Conservation (phyloP, 2,113 vertebrate genomes). For the Barnardius zonarius region DNA sequence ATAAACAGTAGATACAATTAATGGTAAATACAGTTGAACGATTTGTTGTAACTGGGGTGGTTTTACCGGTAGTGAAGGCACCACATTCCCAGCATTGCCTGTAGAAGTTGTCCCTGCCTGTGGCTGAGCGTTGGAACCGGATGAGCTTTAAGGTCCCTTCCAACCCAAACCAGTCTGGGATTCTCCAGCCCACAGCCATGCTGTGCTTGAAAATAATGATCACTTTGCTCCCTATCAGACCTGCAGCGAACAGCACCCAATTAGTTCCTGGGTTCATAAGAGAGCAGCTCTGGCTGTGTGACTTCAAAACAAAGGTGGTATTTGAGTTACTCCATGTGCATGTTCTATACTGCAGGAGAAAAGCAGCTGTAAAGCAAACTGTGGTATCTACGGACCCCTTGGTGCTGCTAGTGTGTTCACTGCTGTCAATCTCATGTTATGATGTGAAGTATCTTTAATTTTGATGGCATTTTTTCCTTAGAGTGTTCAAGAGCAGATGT, state of each 20-base stretch:
- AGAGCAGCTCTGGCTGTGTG: background rate
- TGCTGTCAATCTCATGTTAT: rapidly evolving
- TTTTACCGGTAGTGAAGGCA: background rate
- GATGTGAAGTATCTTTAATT: background rate
- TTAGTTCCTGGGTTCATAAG: background rate
- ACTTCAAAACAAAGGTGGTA: rapidly evolving
- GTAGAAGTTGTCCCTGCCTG: background rate
- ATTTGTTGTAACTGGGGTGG: background rate
- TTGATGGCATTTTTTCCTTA: rapidly evolving
- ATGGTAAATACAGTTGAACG: background rate
- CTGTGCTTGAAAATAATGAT: background rate
- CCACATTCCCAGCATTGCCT: background rate
- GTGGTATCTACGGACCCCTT: background rate
- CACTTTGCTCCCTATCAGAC: rapidly evolving
- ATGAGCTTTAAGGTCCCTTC: background rate
- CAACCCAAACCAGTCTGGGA: background rate
- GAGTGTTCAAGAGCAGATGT: background rate
- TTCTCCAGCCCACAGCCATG: background rate
- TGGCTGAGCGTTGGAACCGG: background rate
- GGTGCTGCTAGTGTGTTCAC: background rate
- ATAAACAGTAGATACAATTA: background rate
- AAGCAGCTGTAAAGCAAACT: background rate
- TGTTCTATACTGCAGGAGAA: background rate
- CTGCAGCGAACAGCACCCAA: background rate
- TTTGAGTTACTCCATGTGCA: rapidly evolving